A percentile compares a stretch with the other conserved stretches of the same genome.
phyloP scores from a whole-genome alignment of 1,140 invertebrate species.

The Thrips palmi region DNA sequence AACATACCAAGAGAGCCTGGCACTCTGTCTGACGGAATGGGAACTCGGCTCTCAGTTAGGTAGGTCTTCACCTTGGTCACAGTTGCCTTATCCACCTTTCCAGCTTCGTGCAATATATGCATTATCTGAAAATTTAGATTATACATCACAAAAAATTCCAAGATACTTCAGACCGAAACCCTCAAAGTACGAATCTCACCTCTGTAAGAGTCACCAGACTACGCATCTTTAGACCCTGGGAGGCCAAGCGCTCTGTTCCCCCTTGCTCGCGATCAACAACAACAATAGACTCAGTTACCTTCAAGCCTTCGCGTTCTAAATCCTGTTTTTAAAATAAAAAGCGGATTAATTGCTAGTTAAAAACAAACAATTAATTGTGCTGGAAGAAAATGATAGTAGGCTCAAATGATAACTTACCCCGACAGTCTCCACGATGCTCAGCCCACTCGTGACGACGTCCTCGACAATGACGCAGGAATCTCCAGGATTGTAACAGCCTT shows the following conservation, averaged over 20 bases:
- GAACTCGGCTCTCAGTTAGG: no score
- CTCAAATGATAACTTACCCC: conserved; percentile 21
- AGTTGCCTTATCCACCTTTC: conserved; percentile 35
- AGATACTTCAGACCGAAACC: no score
- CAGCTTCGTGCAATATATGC: conserved; percentile 39
- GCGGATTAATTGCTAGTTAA: no score
- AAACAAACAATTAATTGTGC: conserved; percentile 13
- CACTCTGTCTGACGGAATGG: no score
- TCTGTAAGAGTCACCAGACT: conserved; percentile 43
- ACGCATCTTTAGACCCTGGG: conserved; percentile 50
- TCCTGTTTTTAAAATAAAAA: no score
- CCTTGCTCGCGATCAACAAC: conserved; percentile 89
- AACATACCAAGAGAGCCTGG: no score
- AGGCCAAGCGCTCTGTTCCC: conserved; percentile 47
- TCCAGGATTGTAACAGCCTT: conserved; percentile 68
- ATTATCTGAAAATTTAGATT: conserved; percentile 30
- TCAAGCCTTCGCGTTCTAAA: conserved; percentile 50
- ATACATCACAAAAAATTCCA: conserved; percentile 7
- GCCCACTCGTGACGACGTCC: conserved; percentile 90
- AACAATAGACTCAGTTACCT: conserved; percentile 62
- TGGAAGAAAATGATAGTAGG: no score
- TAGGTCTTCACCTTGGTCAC: conserved; percentile 42
- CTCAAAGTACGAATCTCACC: conserved; percentile 15
- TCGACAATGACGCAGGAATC: conserved; percentile 82
- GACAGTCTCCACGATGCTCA: conserved; percentile 82